Conservation (phyloP, 1,140 invertebrate genomes). For the Chironomus striatipennis region DNA sequence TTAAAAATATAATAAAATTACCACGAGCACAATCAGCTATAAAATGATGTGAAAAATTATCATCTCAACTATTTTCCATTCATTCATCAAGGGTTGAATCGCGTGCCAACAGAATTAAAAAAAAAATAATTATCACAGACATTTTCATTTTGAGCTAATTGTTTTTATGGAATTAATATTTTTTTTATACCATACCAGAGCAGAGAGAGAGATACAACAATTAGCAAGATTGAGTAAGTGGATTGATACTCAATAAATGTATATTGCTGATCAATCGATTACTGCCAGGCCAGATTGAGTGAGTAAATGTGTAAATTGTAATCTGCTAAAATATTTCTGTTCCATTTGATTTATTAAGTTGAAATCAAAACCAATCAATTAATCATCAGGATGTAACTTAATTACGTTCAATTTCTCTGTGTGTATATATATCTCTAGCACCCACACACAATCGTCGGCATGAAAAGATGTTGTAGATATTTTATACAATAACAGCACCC, state of each 20-base stretch:
- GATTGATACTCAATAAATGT: neutral
- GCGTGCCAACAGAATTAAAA: neutral
- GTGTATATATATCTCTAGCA: too few species aligned
- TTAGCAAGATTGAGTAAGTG: neutral
- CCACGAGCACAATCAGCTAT: too few species aligned
- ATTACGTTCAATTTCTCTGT: neutral
- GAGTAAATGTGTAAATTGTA: neutral
- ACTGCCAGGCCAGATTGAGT: neutral
- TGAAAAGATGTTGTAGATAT: neutral
- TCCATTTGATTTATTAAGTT: slow-evolving; percentile 3
- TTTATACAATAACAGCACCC: neutral
- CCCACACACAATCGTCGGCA: neutral
- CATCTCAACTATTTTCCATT: too few species aligned
- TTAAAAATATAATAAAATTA: too few species aligned
- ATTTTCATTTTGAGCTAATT: neutral
- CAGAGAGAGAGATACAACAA: neutral
- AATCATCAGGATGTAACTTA: slow-evolving; percentile 13
- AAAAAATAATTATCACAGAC: neutral
- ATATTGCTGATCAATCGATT: neutral
- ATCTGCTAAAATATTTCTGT: neutral
- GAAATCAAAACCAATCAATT: slow-evolving; percentile 9
- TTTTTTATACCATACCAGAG: too few species aligned
- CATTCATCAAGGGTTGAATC: neutral
- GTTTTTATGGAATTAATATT: neutral
- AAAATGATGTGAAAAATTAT: too few species aligned